phyloP scores from a whole-genome alignment of 2,113 vertebrate species.

The Phalacrocorax brasilianus region DNA sequence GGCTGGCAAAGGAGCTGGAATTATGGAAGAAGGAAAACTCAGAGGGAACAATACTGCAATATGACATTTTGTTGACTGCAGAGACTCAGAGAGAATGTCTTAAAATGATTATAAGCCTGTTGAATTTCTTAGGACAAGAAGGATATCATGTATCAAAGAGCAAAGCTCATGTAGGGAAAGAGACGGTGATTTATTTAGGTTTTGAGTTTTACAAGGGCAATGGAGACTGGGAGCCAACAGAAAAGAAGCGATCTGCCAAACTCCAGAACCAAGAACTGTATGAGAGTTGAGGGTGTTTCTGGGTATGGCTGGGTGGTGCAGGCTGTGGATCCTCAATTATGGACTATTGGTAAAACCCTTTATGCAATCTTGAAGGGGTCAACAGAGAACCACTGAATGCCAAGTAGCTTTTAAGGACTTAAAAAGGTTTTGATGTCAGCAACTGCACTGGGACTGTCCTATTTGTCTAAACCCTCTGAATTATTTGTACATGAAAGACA shows the following conservation, averaged over 20 bases:
- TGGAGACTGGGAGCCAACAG: no score
- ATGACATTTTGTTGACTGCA: not conserved
- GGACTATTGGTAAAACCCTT: not conserved
- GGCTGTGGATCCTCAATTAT: not conserved
- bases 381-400: not conserved
- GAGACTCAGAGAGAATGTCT: not conserved
- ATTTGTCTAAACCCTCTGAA: not conserved
- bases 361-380: not conserved
- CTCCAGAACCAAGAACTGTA: no score
- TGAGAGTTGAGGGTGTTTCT: not conserved
- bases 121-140: not conserved
- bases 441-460: no score
- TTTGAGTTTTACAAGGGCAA: no score
- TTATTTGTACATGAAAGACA: not conserved
- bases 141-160: not conserved
- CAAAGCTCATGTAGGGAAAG: not conserved
- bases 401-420: not conserved
- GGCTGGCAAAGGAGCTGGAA: not conserved
- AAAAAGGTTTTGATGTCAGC: not conserved
- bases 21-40: not conserved
- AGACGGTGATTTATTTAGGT: not conserved
- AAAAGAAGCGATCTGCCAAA: no score
- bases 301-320: not conserved
- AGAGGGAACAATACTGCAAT: no score
- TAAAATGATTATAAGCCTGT: not conserved